These are phyloP conservation scores for Drosophila aldrichi DNA, from an alignment of 2,888 invertebrate species.

Conservation along the genomic window DNA sequence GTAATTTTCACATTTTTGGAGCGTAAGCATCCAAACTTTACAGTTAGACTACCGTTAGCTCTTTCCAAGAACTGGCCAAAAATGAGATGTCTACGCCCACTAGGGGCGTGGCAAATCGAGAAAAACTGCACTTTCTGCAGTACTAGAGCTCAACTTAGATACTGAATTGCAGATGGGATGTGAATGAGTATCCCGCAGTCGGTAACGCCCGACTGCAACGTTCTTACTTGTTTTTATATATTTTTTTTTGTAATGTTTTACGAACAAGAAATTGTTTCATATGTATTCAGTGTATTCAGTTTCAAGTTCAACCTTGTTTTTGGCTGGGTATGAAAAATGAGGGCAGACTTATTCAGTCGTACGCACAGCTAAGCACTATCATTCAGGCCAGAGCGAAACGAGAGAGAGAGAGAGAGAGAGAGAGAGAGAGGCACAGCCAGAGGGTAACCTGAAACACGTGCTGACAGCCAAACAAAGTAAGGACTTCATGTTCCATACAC, in stretches of 20 bases:
- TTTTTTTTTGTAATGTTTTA: neutral
- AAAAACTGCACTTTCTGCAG: no score
- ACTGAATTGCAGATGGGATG: no score
- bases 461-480: slow-evolving; percentile 60
- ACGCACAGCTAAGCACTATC: slow-evolving; percentile 9
- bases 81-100: no score
- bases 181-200: no score
- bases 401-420: neutral
- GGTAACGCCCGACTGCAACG: no score
- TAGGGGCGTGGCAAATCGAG: no score
- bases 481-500: slow-evolving; percentile 29
- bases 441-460: slow-evolving; percentile 64
- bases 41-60: no score
- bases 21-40: no score
- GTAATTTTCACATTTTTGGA: no score
- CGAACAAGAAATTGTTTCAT: neutral
- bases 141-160: no score
- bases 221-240: no score
- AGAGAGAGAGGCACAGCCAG: slow-evolving; percentile 7
- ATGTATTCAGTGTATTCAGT: slow-evolving; percentile 7
- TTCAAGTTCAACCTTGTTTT: slow-evolving; percentile 18
- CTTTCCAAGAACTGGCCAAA: no score
- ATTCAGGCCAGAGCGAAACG: neutral
- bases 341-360: slow-evolving; percentile 8
- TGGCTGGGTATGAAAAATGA: slow-evolving; percentile 19